Evolutionary conservation across 1,140 invertebrate genomes (phyloP).

Genomic region (Penaeus vannamei): DNA sequence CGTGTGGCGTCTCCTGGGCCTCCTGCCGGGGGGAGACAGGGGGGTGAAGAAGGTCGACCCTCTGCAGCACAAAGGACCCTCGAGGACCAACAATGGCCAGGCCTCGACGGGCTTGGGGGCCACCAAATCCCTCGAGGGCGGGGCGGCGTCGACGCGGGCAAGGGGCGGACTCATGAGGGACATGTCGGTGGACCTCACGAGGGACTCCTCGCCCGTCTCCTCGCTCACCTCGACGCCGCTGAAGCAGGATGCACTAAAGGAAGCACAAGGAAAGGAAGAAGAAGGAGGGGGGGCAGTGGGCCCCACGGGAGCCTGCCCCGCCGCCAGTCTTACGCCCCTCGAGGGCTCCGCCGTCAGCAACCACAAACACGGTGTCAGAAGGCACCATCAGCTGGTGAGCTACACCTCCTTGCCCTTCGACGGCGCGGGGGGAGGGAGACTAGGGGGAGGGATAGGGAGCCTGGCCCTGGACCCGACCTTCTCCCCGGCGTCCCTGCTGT

Average conservation of each 20-base stretch:
- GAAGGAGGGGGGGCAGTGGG: too few relatives aligned
- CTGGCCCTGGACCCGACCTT: background rate
- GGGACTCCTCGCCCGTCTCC: background rate
- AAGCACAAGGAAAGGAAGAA: background rate
- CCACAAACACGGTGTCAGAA: too few relatives aligned
- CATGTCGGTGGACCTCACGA: conserved; percentile 38
- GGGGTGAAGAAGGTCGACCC: background rate
- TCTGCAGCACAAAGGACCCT: background rate
- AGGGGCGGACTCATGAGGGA: conserved; percentile 20
- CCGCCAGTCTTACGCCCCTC: background rate
- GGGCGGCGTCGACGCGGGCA: background rate
- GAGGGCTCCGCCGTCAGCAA: conserved; percentile 3
- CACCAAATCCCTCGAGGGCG: background rate
- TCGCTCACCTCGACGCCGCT: conserved; percentile 6
- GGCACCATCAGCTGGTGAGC: too few relatives aligned
- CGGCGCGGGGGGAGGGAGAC: background rate
- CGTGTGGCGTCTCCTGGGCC: conserved; percentile 55
- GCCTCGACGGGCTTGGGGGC: conserved; percentile 34
- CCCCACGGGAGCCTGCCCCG: background rate
- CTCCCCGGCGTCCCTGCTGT: conserved; percentile 46
- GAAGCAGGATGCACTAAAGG: background rate
- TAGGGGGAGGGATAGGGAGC: background rate
- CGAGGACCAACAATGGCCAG: conserved; percentile 35
- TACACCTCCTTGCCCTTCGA: background rate
- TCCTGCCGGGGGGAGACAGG: conserved; percentile 43